Evolutionary conservation across 2,888 invertebrate genomes (phyloP), one percentile per base, ranked within the genome.

Genomic region (Parnassius apollo): DNA sequence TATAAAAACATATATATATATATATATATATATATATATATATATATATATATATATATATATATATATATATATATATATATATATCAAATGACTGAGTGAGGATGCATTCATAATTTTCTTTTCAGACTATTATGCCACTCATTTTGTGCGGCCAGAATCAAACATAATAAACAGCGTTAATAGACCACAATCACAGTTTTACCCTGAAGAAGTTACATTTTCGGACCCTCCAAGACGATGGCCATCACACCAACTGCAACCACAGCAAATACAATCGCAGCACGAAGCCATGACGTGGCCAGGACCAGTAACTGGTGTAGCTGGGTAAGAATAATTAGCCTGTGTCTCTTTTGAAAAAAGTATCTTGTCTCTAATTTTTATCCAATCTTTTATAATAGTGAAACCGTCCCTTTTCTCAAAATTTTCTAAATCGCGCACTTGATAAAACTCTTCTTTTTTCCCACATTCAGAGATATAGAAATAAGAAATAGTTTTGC

Each of bases 121-220:
- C 12, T 3, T 52, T 52, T 22, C 35, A 52, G 52, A 52, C n/a
- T 52, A 52, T n/a, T 52, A 42, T 52, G 2, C n/a, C 46, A 52
- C 35, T 22, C 12, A 35, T 52, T 7, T 35, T 2, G 22, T 35
- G 12, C 11, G 35, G 4, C 52, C 52, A 7, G 4, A 12, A 35
- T 25, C 22, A 10, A 2, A 51, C 51, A 7, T 10, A 51, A 9
- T 18, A 18, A 49, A 49, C 1, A 18, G 18, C 49, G 35, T 35
- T 35, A 35, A 35, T 35, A 49, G 18, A 49, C 49, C n/a, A n/a
- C 13, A 49, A 13, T 9, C 9, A 49, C 18, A 49, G n/a, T 9
- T 49, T 49, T 13, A 13, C 13, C 46, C 46, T 9, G 46, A 12
- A 12, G 46, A 46, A 12, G 9, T 3, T 46, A 12, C 46, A 46